A percentile compares a stretch with the other conserved stretches of the same genome.
Evolutionary conservation across 2,113 vertebrate species (phyloP).

Genomic region (Bombycilla garrulus): DNA sequence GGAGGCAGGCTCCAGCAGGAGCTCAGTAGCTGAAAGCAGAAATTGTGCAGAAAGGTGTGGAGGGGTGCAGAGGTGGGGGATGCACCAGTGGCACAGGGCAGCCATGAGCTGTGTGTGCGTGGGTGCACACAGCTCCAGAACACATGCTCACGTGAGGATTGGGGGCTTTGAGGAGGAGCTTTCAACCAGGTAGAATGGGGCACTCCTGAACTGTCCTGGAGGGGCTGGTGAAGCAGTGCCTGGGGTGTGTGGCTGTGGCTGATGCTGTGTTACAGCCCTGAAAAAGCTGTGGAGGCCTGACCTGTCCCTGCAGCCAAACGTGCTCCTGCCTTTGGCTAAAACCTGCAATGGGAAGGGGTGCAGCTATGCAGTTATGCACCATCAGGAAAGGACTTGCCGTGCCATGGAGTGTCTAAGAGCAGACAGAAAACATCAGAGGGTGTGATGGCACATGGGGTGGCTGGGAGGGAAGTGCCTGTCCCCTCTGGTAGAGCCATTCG

Average conservation of each 20-base stretch:
- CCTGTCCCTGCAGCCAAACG: not conserved
- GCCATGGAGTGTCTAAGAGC: not conserved
- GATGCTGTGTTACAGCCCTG: not conserved
- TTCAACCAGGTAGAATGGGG: fast-evolving
- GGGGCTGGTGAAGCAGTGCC: not conserved
- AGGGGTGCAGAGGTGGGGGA: too few relatives aligned
- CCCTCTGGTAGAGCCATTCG: not conserved
- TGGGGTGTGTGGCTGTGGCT: fast-evolving
- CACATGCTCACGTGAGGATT: fast-evolving
- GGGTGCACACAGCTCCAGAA: fast-evolving
- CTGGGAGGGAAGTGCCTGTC: not conserved
- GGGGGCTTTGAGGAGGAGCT: not conserved
- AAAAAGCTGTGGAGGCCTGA: not conserved
- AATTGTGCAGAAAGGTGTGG: fast-evolving
- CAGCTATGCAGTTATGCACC: not conserved
- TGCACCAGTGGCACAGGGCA: not conserved
- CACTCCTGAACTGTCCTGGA: not conserved
- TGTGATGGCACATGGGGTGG: fast-evolving
- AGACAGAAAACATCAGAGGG: not conserved
- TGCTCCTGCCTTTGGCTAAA: not conserved
- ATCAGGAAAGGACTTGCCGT: not conserved
- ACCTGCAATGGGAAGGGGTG: fast-evolving
- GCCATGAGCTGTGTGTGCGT: fast-evolving
- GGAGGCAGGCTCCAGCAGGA: not conserved
- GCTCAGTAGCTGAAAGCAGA: not conserved